These are phyloP conservation scores for Proisotoma minuta DNA, from an alignment of 2,888 invertebrate genomes.

Conservation along the genomic window DNA sequence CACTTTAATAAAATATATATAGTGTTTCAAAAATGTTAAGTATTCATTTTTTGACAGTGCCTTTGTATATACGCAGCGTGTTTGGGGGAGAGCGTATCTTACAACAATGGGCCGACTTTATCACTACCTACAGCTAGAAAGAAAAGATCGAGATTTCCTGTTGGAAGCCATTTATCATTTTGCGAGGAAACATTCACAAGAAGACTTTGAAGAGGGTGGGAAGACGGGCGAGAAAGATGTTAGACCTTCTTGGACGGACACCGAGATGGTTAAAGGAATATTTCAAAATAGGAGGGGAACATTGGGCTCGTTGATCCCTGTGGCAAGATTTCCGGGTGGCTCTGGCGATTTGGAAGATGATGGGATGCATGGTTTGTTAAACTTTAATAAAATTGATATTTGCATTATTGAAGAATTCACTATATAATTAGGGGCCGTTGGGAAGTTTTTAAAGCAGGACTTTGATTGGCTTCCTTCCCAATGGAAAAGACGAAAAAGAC, in stretches of 20 bases:
- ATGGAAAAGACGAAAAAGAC: not conserved
- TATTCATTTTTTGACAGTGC: conserved; percentile 14
- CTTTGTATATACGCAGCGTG: conserved; percentile 20
- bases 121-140: conserved; percentile 25
- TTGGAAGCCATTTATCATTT: conserved; percentile 34
- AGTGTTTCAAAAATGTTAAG: not conserved
- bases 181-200: not conserved
- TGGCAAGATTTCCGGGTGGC: not conserved
- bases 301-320: not conserved
- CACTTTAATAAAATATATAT: not conserved
- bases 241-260: not conserved
- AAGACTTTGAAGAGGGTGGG: not conserved
- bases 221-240: not conserved
- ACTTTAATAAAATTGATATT: not conserved
- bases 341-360: not conserved
- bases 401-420: not conserved
- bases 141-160: conserved; percentile 34
- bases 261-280: not conserved
- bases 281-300: not conserved
- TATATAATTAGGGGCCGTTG: not conserved
- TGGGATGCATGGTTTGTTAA: not conserved
- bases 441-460: not conserved
- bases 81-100: conserved; percentile 30
- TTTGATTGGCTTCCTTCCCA: conserved; percentile 1
- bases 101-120: conserved; percentile 19